Evolutionary conservation across 1,140 invertebrate species (phyloP), one percentile per base, ranked within the genome.

Genomic region (Polypedilum vanderplanki): DNA sequence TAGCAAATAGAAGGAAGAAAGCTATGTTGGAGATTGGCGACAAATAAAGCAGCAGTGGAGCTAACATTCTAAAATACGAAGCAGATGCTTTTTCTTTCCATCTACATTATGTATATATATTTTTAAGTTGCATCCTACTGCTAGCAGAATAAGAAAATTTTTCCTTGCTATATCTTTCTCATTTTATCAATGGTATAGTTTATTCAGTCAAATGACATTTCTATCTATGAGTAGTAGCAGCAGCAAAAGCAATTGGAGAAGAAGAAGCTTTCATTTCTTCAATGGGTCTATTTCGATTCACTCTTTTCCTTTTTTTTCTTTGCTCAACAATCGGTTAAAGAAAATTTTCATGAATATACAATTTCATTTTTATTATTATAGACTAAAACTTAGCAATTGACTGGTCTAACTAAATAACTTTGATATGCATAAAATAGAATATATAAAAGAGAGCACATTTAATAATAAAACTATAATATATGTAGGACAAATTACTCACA

Each of bases 141-240:
- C 9, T 46, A 46, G 41, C 9, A 10, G 15, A 46, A 41, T 10
- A 46, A 10, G 41, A 46, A 41, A 46, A 46, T 46, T 41, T 41
- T 41, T 41, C 41, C 15, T 15, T 46, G 9, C 9, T 46, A 46
- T 46, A 41, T 41, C 5, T 41, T 10, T 15, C 9, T 46, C 9
- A 46, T 46, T 46, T 46, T 46, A 46, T 46, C 41, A 46, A 46
- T 46, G n/a, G 41, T 46, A 46, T 46, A 46, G 41, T 46, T 46
- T 46, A 46, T 46, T 10, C 15, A 10, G 41, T 46, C 41, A 46
- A 15, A 10, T 46, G n/a, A n/a, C n/a, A n/a, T n/a, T n/a, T n/a
- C n/a, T n/a, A n/a, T n/a, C n/a, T n/a, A n/a, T n/a, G n/a, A 46
- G 41, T 15, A 10, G 15, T 46, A 15, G 41, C 41, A 46, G 15